Conservation (phyloP, 2,797 vertebrate species). For the Lithobates sylvaticus region DNA sequence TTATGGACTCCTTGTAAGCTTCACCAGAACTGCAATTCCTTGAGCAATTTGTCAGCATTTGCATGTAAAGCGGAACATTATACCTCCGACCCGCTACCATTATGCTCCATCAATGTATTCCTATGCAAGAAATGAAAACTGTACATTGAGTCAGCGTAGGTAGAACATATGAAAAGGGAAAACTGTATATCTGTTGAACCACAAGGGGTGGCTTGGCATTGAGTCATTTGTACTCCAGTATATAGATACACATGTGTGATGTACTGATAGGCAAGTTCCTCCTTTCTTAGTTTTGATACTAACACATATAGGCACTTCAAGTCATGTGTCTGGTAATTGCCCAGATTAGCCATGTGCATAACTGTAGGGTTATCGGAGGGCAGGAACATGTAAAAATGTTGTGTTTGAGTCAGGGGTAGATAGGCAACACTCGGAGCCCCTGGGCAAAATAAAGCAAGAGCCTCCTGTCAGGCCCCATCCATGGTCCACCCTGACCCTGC, state of each 20-base stretch:
- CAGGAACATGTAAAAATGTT: too few relatives aligned
- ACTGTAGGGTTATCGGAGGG: not conserved
- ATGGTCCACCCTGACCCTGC: too few relatives aligned
- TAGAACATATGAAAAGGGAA: not conserved
- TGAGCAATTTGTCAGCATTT: slow-evolving; percentile 9
- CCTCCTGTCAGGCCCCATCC: too few relatives aligned
- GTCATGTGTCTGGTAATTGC: not conserved
- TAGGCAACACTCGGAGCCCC: too few relatives aligned
- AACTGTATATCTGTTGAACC: not conserved
- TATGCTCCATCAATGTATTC: slow-evolving; percentile 21
- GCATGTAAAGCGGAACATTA: slow-evolving; percentile 20
- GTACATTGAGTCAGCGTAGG: not conserved
- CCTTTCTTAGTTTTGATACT: too few relatives aligned
- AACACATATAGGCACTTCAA: too few relatives aligned
- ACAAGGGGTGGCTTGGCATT: not conserved
- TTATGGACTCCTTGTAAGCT: not conserved
- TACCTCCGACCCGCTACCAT: not conserved
- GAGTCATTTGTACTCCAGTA: not conserved
- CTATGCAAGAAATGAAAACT: not conserved
- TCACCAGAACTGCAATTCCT: not conserved
- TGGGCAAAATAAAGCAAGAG: too few relatives aligned
- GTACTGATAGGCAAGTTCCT: too few relatives aligned
- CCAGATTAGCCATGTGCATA: not conserved
- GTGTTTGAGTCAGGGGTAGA: too few relatives aligned
- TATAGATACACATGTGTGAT: not conserved